Evolutionary conservation across 2,888 invertebrate genomes (phyloP), one percentile per base, ranked within the genome.

Genomic region (Pteria penguin): DNA sequence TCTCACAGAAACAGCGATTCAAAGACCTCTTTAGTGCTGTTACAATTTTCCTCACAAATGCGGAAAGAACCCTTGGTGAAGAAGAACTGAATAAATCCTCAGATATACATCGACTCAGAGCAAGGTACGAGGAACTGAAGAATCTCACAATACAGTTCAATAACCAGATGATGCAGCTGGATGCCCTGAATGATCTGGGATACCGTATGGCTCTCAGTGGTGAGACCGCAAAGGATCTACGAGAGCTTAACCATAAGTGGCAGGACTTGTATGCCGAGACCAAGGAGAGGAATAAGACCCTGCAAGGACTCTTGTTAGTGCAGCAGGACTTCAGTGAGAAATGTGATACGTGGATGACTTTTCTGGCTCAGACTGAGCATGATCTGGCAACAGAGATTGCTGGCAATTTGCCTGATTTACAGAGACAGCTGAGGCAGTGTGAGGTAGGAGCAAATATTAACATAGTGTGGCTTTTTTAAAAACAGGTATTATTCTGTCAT

Each of bases 311-410:
- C 63, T 78, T 90, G 60, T 77, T 91, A 62, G 79, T 87, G 62
- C 88, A 89, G 36, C 90, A 91, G 73, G 89, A 90, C 82, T 91
- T 91, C 81, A 86, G 85, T 2, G 80, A 88, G 67, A 91, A 91
- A 76, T 91, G 91, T 80, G 85, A 89, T 36, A 85, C 87, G 22
- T 91, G 91, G 91, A 87, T 89, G 87, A 81, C 83, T 0, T 90
- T 90, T 87, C 83, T 91, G 45, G 87, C 88, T 14, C 84, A 87
- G 78, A 88, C 88, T 0, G 91, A 91, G 80, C 79, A 86, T 32
- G 89, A 89, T 65, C 85, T 91, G 57, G 83, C 89, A 11, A 83
- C 80, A 0, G 87, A 88, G 31, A 83, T 90, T 5, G 86, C 88
- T 52, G 89, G 89, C 4, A 89, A 88, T 75, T 85, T 90, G n/a